Evolutionary conservation across 1,140 invertebrate genomes (phyloP).

Genomic region (Danaus melanippus): DNA sequence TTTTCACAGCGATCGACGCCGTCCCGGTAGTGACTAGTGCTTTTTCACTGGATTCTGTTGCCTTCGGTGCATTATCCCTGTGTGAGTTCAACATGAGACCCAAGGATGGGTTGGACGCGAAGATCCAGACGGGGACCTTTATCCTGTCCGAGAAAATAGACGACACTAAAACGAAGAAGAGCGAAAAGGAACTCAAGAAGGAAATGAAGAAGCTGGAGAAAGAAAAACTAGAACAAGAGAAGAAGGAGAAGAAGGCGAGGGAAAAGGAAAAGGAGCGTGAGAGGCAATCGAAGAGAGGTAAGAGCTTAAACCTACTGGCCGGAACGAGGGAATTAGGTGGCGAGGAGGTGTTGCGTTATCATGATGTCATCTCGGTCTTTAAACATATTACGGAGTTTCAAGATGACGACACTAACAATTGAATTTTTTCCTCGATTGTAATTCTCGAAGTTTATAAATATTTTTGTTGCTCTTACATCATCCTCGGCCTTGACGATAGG

Average conservation of each 20-base stretch:
- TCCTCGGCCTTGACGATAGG: constrained; percentile 44
- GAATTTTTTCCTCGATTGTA: constrained; percentile 36
- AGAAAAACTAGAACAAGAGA: constrained; percentile 66
- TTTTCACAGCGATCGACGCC: constrained; percentile 37
- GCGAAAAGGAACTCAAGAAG: constrained; percentile 70
- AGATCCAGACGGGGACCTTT: constrained; percentile 64
- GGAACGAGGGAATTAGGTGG: too few species aligned
- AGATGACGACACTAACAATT: constrained; percentile 29
- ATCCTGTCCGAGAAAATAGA: constrained; percentile 71
- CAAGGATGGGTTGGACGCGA: constrained; percentile 61
- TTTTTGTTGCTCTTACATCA: constrained; percentile 54
- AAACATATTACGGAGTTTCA: constrained; percentile 29
- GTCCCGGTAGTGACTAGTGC: constrained; percentile 43
- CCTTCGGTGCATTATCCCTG: constrained; percentile 40
- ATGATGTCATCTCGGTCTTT: constrained; percentile 44
- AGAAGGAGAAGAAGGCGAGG: constrained; percentile 68
- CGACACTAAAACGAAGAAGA: constrained; percentile 66
- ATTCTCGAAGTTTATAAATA: constrained; percentile 38
- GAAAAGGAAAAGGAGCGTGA: constrained; percentile 69
- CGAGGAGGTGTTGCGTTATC: constrained; percentile 22
- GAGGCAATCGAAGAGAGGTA: constrained; percentile 71
- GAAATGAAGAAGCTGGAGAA: constrained; percentile 68
- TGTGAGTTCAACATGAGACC: constrained; percentile 62
- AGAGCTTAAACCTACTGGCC: constrained; percentile 16
- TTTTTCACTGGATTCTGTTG: constrained; percentile 45